Evolutionary conservation across 2,888 invertebrate species (phyloP), one percentile per base, ranked within the genome.

Genomic region (Drosophila leonis): DNA sequence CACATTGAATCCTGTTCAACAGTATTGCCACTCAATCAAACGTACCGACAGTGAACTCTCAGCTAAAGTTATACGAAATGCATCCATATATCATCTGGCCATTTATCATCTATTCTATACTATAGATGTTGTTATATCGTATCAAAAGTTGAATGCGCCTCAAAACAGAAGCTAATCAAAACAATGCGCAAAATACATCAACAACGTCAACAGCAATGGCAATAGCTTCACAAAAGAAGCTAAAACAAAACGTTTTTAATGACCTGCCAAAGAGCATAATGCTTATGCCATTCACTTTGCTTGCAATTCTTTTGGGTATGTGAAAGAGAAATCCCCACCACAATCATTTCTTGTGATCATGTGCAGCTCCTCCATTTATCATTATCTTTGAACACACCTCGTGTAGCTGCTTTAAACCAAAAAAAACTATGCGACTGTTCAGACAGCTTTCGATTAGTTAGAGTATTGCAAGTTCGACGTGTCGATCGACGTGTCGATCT

Each of bases 101-200:
- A 48, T 29, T n/a, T 62, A 51, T 70, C 60, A 75, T 78, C 63
- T 66, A 63, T 72, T 60, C 60, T 39, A 55, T 24, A 37, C 15
- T 52, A 54, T 54, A 61, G 49, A 65, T 51, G 35, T 52, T 15
- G 33, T 24, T 24, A 52, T 37, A 66, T 54, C 61, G 54, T 54
- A 64, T 64, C 41, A 55, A 35, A 35, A 68, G 82, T 81, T 81
- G 82, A 81, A 84, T 84, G 78, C 66, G 70, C 80, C 62, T 10
- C 44, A 51, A 71, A 71, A 71, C 59, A 42, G 71, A 63, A 70
- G 71, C 78, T 52, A 76, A 76, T 76, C 75, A 76, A 78, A 72
- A 76, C 78, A 76, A 72, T 60, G 52, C 13, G 31, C 55, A 48
- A 57, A 59, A 57, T 57, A 55, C 24, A 59, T 24, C 41, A 49